Conservation (phyloP, 1,140 invertebrate species). For the Hyposmocoma kahamanoa region DNA sequence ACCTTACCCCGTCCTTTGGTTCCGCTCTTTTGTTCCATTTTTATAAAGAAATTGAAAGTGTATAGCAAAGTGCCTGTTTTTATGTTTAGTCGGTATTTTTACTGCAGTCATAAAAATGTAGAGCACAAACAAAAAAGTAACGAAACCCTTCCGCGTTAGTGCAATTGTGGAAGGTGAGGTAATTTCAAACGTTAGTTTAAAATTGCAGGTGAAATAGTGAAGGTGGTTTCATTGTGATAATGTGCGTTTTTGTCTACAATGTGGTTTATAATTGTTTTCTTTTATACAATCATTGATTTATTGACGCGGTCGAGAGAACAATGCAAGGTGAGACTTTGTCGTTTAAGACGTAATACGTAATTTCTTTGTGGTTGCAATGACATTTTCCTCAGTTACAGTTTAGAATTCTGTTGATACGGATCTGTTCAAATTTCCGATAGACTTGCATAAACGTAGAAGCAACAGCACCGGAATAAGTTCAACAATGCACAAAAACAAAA, state of each 20-base stretch:
- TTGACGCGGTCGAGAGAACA: slow-evolving; percentile 23
- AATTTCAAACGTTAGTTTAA: slow-evolving; percentile 48
- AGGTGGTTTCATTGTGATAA: slow-evolving; percentile 64
- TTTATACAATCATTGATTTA: slow-evolving; percentile 66
- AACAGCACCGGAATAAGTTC: not conserved
- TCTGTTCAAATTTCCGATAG: too few relatives aligned
- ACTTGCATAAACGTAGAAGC: too few relatives aligned
- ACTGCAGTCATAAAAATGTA: slow-evolving; percentile 57
- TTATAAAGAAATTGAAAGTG: slow-evolving; percentile 72
- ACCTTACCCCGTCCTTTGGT: slow-evolving; percentile 42
- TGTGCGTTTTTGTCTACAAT: slow-evolving; percentile 49
- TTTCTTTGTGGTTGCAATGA: too few relatives aligned
- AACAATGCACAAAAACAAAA: slow-evolving; percentile 24
- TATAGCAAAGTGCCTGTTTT: slow-evolving; percentile 46
- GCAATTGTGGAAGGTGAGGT: slow-evolving; percentile 37
- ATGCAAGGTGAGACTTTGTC: slow-evolving; percentile 27
- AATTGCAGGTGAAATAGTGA: slow-evolving; percentile 69
- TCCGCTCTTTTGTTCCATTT: slow-evolving; percentile 33
- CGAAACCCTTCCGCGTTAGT: slow-evolving; percentile 57
- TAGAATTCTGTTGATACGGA: too few relatives aligned
- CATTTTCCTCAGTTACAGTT: too few relatives aligned
- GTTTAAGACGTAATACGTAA: too few relatives aligned
- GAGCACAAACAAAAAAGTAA: slow-evolving; percentile 64
- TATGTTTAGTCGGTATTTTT: slow-evolving; percentile 56
- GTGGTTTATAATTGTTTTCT: slow-evolving; percentile 60